A percentile compares a stretch with the other conserved stretches of the same genome.
These are phyloP conservation scores for Dolichomitus sp. DNA, from an alignment of 2,888 invertebrate species.

Conservation along the genomic window DNA sequence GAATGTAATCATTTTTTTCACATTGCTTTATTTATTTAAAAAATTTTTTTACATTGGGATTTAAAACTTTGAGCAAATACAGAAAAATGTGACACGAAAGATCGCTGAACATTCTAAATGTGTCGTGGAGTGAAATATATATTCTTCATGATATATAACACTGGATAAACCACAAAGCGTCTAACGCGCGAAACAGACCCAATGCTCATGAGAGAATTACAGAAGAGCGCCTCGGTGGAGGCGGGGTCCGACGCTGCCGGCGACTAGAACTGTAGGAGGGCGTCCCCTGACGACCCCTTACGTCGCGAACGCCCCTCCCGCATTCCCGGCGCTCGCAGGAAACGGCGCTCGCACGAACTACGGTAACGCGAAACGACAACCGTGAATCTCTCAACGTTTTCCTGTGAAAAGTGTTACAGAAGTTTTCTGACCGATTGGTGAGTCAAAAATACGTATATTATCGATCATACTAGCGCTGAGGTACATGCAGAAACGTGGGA, in stretches of 20 bases:
- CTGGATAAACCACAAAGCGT: constrained; percentile 16
- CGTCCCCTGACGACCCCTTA: constrained; percentile 38
- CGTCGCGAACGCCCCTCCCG: constrained; percentile 60
- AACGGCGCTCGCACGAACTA: constrained; percentile 78
- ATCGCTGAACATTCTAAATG: constrained; percentile 15
- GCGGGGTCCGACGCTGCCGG: constrained; percentile 67
- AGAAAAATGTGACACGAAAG: background rate
- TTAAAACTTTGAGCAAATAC: background rate
- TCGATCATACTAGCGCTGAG: background rate
- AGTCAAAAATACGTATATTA: constrained; percentile 37
- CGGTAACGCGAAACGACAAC: constrained; percentile 78
- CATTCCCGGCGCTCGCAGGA: constrained; percentile 62
- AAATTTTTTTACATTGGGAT: background rate
- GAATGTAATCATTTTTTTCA: background rate
- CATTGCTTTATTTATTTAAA: background rate
- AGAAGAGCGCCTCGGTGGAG: constrained; percentile 62
- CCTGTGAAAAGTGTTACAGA: constrained; percentile 49
- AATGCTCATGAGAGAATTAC: constrained; percentile 56
- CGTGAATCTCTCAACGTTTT: constrained; percentile 76
- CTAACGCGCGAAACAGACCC: constrained; percentile 48
- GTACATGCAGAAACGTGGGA: background rate
- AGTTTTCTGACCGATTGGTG: constrained; percentile 21
- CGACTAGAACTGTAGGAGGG: constrained; percentile 40
- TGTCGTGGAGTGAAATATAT: constrained; percentile 30
- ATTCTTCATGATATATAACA: constrained; percentile 17